Conservation (phyloP, 2,888 invertebrate genomes). For the Philonicus albiceps region DNA sequence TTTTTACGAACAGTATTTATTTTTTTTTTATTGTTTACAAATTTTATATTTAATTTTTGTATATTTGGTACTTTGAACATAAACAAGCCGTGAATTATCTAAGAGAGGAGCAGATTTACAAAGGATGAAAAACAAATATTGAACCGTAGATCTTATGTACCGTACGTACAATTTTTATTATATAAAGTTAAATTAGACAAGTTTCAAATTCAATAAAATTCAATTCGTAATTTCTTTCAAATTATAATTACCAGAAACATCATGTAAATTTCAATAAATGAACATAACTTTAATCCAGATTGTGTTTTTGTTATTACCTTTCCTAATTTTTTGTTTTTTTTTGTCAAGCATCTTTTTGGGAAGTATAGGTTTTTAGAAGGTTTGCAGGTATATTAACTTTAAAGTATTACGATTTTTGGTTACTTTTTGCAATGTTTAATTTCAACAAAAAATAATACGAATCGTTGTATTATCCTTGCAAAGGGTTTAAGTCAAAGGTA, state of each 20-base stretch:
- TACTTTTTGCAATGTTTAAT: no score
- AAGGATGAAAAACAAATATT: conserved; percentile 1
- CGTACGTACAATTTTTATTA: conserved; percentile 34
- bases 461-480: no score
- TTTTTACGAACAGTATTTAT: conserved; percentile 16
- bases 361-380: no score
- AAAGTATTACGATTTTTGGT: no score
- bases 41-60: conserved; percentile 7
- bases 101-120: neutral
- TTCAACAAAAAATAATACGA: no score
- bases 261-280: conserved; percentile 24
- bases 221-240: conserved; percentile 31
- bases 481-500: no score
- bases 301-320: neutral
- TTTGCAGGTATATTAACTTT: no score
- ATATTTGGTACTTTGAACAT: neutral
- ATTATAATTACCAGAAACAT: neutral
- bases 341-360: no score
- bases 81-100: neutral
- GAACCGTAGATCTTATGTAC: neutral
- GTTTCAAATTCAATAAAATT: conserved; percentile 27
- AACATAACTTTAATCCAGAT: neutral
- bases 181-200: conserved; percentile 19
- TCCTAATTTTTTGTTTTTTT: neutral
- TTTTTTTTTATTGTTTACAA: neutral